A percentile compares a stretch with the other conserved stretches of the same genome.
phyloP scores from a whole-genome alignment of 2,113 vertebrate genomes.

The Scalopus aquaticus region DNA sequence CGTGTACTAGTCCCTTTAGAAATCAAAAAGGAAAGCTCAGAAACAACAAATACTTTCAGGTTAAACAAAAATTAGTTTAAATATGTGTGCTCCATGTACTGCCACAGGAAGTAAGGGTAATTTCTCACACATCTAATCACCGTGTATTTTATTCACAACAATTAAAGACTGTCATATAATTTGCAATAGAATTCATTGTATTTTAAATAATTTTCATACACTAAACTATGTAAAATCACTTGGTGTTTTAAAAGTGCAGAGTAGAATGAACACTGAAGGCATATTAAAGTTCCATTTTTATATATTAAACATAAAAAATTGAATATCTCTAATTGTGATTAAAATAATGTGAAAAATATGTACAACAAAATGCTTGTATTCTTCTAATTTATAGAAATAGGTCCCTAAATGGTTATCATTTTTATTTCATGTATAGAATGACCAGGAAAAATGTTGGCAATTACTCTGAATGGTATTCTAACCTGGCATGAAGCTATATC shows the following conservation, averaged over 20 bases:
- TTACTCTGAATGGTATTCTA: slow-evolving; percentile 75
- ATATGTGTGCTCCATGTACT: slow-evolving; percentile 36
- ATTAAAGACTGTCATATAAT: slow-evolving; percentile 52
- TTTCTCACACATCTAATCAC: slow-evolving; percentile 38
- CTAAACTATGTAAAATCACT: slow-evolving; percentile 31
- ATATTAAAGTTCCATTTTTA: slow-evolving; percentile 30
- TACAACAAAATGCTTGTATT: slow-evolving; percentile 34
- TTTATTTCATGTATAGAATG: slow-evolving; percentile 54
- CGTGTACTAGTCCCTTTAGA: slow-evolving; percentile 19
- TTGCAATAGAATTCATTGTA: slow-evolving; percentile 46
- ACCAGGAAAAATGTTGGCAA: slow-evolving; percentile 73
- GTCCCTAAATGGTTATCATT: slow-evolving; percentile 62
- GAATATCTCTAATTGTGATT: slow-evolving; percentile 31
- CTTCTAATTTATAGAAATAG: slow-evolving; percentile 61
- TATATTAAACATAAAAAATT: slow-evolving; percentile 47
- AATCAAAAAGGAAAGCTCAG: slow-evolving; percentile 52
- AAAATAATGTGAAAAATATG: slow-evolving; percentile 49
- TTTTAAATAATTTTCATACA: slow-evolving; percentile 23
- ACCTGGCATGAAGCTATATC: slow-evolving; percentile 35
- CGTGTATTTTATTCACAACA: slow-evolving; percentile 35
- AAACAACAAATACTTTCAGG: slow-evolving; percentile 54
- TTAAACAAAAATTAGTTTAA: slow-evolving; percentile 64
- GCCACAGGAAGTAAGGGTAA: slow-evolving; percentile 20
- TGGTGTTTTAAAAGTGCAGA: slow-evolving; percentile 38
- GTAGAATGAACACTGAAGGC: slow-evolving; percentile 36